Evolutionary conservation across 2,113 vertebrate species (phyloP).

Genomic region (Catagonus wagneri): DNA sequence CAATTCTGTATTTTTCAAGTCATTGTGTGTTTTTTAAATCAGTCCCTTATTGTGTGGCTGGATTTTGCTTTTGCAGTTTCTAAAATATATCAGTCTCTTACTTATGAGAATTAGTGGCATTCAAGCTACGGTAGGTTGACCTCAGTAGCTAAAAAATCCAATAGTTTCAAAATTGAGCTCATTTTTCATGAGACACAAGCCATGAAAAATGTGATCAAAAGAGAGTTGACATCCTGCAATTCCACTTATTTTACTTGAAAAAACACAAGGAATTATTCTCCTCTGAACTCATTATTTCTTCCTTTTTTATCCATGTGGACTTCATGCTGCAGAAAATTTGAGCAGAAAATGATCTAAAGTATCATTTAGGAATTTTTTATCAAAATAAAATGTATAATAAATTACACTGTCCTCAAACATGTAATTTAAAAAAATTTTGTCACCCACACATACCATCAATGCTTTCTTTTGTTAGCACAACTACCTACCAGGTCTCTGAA

Average conservation of each 20-base stretch:
- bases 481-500: neutral
- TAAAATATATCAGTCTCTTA: slow-evolving; percentile 62
- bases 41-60: neutral
- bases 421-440: neutral
- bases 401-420: neutral
- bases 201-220: slow-evolving; percentile 71
- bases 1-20: slow-evolving; percentile 18
- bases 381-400: neutral
- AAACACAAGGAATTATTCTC: slow-evolving; percentile 27
- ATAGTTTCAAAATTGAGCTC: slow-evolving; percentile 71
- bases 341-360: slow-evolving; percentile 31
- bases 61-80: slow-evolving; percentile 42
- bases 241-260: slow-evolving; percentile 65
- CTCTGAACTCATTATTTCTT: slow-evolving; percentile 30
- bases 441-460: neutral
- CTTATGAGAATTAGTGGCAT: slow-evolving; percentile 59
- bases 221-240: slow-evolving; percentile 43
- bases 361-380: neutral
- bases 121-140: slow-evolving; percentile 48
- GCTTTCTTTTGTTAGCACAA: neutral
- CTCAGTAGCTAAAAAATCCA: slow-evolving; percentile 62
- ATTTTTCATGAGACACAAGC: slow-evolving; percentile 73
- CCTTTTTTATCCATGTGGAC: neutral
- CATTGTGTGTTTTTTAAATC: slow-evolving; percentile 24
- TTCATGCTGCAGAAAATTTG: neutral